Base-by-base conservation (phyloP, 2,888 invertebrate genomes). In the Heliconius cydno region DNA sequence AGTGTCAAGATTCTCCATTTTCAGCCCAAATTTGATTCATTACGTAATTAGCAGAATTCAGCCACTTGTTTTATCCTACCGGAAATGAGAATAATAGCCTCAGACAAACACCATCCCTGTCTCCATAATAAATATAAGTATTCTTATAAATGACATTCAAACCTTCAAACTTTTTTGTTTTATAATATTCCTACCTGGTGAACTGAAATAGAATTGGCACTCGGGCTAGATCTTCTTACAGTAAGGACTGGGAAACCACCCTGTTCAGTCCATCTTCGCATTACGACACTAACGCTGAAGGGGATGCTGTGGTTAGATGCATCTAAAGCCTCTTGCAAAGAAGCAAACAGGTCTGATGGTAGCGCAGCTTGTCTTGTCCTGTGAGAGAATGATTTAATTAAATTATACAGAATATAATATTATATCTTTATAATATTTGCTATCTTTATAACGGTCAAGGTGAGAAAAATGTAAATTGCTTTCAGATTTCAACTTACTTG, bases 161-260 rank as follows among this genome's bases (percentile, higher is more conserved):
- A 60, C 10, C 2, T 19, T 6, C 1, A 46, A 13, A 13, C 4
- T 46, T 46, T 46, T 46, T 46, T 1, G 2, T n/a, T 19, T n/a
- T 57, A 52, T 6, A 38, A 60, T 5, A 0, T 41, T 41, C 78
- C 81, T 85, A 95, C 95, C 93, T 92, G 95, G 57, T 86, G 78
- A 75, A 94, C 79, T 28, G 84, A 88, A 13, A 95, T 81, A 3
- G 95, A 92, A 80, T 94, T 85, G 0, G 90, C 89, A 10, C 82
- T 78, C 0, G 89, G 85, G 0, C 92, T 95, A 77, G 96, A 92
- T 81, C 96, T 93, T 3, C 87, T 91, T 0, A 96, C 96, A 3
- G 94, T 96, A 2, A 98, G 89, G 0, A 97, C 95, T 0, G 98
- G 98, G 90, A 96, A 98, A 1, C 97, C 97, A 67, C 96, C 97